These are phyloP conservation scores for Ibidorhyncha struthersii DNA, from an alignment of 2,113 vertebrate genomes.

Conservation along the genomic window DNA sequence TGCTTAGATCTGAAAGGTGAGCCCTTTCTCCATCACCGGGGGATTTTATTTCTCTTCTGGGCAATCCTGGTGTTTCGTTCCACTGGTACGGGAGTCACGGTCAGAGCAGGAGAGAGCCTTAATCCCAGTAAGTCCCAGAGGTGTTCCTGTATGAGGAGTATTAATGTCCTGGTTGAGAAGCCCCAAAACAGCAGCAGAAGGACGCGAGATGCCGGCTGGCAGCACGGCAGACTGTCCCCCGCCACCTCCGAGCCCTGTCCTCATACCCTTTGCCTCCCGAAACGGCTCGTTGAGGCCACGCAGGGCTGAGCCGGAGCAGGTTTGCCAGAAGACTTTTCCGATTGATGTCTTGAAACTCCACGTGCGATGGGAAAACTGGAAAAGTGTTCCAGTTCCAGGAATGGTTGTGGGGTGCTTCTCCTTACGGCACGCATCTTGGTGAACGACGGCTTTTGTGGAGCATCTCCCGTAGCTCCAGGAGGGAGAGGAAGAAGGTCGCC, in stretches of 20 bases:
- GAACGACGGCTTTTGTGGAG: background rate
- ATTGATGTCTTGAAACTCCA: background rate
- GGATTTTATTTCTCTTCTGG: background rate
- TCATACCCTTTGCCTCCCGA: background rate
- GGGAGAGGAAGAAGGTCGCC: background rate
- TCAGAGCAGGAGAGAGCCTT: background rate
- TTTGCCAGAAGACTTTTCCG: background rate
- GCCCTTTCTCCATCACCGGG: background rate
- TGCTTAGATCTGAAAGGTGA: background rate
- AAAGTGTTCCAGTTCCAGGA: background rate
- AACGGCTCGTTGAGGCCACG: background rate
- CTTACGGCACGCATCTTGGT: background rate
- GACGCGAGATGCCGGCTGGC: background rate
- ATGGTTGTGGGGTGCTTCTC: background rate
- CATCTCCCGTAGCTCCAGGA: background rate
- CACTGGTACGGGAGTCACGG: background rate
- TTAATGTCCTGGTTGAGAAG: background rate
- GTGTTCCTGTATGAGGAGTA: background rate
- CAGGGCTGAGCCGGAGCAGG: background rate
- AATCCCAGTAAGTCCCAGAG: background rate
- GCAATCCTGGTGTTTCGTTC: background rate
- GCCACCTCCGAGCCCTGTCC: background rate
- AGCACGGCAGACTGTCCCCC: background rate
- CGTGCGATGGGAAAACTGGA: background rate
- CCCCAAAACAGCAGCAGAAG: background rate